Base-by-base conservation (phyloP, 2,113 vertebrate species). In the Grammatotria lemairii region DNA sequence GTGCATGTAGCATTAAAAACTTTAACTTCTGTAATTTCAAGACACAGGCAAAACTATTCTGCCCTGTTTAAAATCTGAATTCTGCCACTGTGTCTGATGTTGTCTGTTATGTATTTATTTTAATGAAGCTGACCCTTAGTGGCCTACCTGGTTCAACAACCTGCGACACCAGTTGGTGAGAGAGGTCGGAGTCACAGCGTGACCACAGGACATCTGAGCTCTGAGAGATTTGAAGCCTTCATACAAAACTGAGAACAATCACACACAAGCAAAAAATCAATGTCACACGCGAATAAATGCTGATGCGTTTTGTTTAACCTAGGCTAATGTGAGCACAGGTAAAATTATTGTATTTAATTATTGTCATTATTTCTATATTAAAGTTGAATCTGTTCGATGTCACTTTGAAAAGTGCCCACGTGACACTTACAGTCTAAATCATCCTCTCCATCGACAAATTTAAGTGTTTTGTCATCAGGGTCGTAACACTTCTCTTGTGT, bases 181-280 rank as follows among this genome's bases (percentile, higher is more conserved):
- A 58, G 88, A 93, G 83, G 40, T 84, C 9, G 92, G 92, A 0
- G 90, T 93, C 23, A 91, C 60, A 65, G 60, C 10, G 17, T 65
- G 60, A 38, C 60, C 60, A 13, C 60, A 65, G 60, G 60, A 65
- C 60, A 65, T 38, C 60, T 65, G 3, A 65, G 60, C 60, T 65
- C 60, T 65, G 60, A 0, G 17, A 65, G 60, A 65, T 38, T n/a
- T 65, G 60, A 65, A 65, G 17, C 31, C 60, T 38, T 65, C 60
- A 65, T 0, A 65, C 17, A 65, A 65, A 0, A 65, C 60, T 65
- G 17, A 65, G 10, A 65, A 65, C 1, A 65, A 35, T 8, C 60
- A 65, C 9, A 60, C 9, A 35, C 0, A 65, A 4, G 17, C 0
- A n/a, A 58, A 35, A 33, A 11, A 28, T 35, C 6, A 12, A 1